Conservation (phyloP, 2,113 vertebrate genomes). For the Cololabis saira region DNA sequence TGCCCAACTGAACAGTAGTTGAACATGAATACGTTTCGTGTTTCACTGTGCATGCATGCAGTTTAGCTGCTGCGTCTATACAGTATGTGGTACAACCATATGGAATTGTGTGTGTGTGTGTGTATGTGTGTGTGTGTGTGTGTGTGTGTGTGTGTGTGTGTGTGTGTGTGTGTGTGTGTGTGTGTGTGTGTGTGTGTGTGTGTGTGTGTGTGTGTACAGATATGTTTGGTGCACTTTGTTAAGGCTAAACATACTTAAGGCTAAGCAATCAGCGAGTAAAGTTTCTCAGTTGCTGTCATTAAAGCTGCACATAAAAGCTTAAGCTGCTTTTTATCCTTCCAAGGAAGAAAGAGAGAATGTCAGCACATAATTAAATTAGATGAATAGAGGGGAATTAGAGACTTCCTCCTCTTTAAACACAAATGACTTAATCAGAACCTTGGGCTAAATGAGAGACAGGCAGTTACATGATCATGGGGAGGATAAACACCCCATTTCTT, state of each 20-base stretch:
- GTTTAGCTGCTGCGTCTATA: background rate
- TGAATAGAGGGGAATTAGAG: slow-evolving; percentile 77
- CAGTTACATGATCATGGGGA: slow-evolving; percentile 67
- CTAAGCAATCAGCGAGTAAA: slow-evolving; percentile 66
- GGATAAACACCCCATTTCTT: slow-evolving; percentile 68
- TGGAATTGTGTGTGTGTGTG: slow-evolving; percentile 1
- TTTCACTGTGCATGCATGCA: slow-evolving; percentile 9
- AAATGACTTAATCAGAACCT: slow-evolving; percentile 76
- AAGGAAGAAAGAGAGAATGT: slow-evolving; percentile 74
- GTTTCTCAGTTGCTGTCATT: slow-evolving; percentile 72
- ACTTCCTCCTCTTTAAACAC: slow-evolving; percentile 76
- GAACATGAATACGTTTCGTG: slow-evolving; percentile 34
- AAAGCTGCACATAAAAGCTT: slow-evolving; percentile 75
- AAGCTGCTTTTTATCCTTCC: slow-evolving; percentile 77
- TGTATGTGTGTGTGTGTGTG: slow-evolving; percentile 1
- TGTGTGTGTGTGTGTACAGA: slow-evolving; percentile 6
- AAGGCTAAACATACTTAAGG: slow-evolving; percentile 70
- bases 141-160: background rate
- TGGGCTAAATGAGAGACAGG: slow-evolving; percentile 73
- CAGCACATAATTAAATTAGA: slow-evolving; percentile 79
- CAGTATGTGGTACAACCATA: background rate
- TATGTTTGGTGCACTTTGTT: slow-evolving; percentile 37
- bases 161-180: background rate
- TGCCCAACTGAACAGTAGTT: slow-evolving; percentile 23
- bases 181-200: slow-evolving; percentile 1